phyloP scores from a whole-genome alignment of 2,888 invertebrate species.

The Gymnocheta viridis region DNA sequence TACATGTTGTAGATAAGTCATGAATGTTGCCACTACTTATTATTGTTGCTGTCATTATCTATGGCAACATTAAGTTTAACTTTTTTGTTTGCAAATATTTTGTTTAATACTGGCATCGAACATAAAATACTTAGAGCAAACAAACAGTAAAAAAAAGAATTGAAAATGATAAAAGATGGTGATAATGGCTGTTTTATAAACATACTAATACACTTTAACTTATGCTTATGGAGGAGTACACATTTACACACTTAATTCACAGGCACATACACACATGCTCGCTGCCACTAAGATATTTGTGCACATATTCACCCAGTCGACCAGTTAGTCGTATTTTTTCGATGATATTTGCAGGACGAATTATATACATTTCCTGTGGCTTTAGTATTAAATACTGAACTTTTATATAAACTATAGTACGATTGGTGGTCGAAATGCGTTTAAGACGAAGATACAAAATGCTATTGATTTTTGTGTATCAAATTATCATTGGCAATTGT shows the following conservation, averaged over 20 bases:
- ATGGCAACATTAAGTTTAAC: conserved; percentile 13
- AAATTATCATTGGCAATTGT: no score
- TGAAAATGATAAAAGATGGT: conserved; percentile 32
- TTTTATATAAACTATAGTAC: no score
- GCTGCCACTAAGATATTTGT: background rate
- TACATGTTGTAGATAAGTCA: conserved; percentile 71
- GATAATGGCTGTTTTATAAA: conserved; percentile 66
- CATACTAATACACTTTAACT: conserved; percentile 35
- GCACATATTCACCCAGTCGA: background rate
- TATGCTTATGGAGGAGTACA: background rate
- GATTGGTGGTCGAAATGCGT: no score
- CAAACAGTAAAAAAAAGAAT: no score
- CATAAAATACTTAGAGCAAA: conserved; percentile 17
- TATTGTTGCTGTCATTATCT: conserved; percentile 60
- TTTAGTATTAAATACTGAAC: no score
- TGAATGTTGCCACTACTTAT: conserved; percentile 68
- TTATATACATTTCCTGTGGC: no score
- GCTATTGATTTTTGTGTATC: no score
- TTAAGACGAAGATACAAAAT: no score
- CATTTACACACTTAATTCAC: conserved; percentile 22
- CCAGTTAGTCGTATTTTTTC: no score
- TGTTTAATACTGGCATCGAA: conserved; percentile 10
- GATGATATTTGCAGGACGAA: no score
- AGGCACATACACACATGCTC: background rate
- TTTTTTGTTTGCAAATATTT: conserved; percentile 10